Base-by-base conservation (phyloP, 2,113 vertebrate species). In the Misgurnus mizolepis region DNA sequence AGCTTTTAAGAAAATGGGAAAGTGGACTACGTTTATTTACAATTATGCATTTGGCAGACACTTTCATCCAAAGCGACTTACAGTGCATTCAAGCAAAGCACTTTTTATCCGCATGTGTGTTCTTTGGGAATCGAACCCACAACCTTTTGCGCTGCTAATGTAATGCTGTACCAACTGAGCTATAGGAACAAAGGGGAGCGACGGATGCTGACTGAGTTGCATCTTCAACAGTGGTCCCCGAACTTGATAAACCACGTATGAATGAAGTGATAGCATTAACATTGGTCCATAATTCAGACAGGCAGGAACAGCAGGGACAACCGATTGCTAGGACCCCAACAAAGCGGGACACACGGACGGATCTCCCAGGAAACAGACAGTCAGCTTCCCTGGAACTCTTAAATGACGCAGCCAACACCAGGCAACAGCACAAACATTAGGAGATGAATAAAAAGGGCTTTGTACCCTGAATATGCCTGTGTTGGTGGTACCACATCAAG, bases 401-500 rank as follows among this genome's bases (percentile, higher is more conserved):
- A 80, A 12, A 55, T 80, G 79, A 83, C 78, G 76, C 80, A 73
- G 80, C 72, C 78, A 85, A 90, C 82, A 71, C 88, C 80, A 85
- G 85, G 82, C 84, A 84, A 84, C 84, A 88, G 76, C 68, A 40
- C 71, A 87, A 60, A 85, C 80, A 89, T 71, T 70, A 87, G 83
- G 66, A 76, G 55, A 72, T 80, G 61, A 80, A 85, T 84, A 81
- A 81, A 85, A 64, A 73, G 62, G 62, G 64, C 66, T 85, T 74
- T 82, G 79, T 85, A 71, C 72, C 47, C 71, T 17, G 61, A 22
- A 77, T 77, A 22, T 78, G 49, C 53, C 61, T 2, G 53, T 72
- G 70, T 47, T 14, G 49, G 71, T 43, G 77, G 71, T 60, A 71
- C 61, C 61, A 67, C 79, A 78, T 78, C 65, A 76, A 34, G 27